Evolutionary conservation across 2,113 vertebrate species (phyloP), one percentile per base, ranked within the genome.

Genomic region (Sinocyclocheilus grahami): DNA sequence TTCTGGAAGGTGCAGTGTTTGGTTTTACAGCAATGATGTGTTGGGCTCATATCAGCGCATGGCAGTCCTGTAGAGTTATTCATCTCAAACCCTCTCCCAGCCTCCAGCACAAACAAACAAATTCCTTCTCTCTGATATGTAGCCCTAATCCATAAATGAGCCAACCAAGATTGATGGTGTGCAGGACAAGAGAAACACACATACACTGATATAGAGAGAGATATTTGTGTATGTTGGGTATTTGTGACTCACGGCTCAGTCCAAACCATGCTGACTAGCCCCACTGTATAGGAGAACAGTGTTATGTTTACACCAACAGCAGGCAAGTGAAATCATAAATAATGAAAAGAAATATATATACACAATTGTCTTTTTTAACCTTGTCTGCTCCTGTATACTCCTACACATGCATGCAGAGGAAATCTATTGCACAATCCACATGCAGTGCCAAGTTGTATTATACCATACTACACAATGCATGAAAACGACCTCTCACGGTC

Each of bases 101-200:
- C 55, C 78, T 80, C 78, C 13, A 65, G 78, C 60, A 81, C 78
- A 81, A 75, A 75, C 72, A 72, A 81, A 53, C 81, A 71, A 83
- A 71, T 83, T 53, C 65, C 27, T 51, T 80, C 60, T 46, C 58
- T 65, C 39, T 81, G 39, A 81, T 65, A 65, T 11, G 78, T 81
- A 65, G 78, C 39, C 60, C 60, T 65, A 81, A 62, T 65, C 60
- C 37, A 71, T 67, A 37, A 53, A 83, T 71, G 81, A 83, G 42
- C 27, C 81, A 69, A 33, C 46, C 63, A 33, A 53, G 65, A 55
- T 30, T 83, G 65, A 69, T 83, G 81, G 46, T 71, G 42, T 83
- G 8, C 46, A 30, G n/a, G 24, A 69, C 81, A 83, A 71, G 60
- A 65, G 39, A 48, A 48, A 81, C 8, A 83, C 63, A 71, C 42